phyloP scores from a whole-genome alignment of 2,113 vertebrate species.

The Sander vitreus region DNA sequence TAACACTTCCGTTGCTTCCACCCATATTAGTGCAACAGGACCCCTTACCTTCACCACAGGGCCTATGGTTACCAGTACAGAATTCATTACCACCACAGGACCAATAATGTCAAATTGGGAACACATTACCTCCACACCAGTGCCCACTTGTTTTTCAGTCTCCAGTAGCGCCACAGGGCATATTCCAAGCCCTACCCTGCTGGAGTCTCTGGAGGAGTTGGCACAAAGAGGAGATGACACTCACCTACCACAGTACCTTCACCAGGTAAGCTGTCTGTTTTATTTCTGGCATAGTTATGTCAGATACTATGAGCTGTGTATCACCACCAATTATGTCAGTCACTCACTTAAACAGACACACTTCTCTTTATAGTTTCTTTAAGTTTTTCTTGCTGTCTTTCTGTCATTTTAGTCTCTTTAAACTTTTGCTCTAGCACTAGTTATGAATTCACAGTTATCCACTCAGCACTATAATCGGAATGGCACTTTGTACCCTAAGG shows the following conservation, averaged over 20 bases:
- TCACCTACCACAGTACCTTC: slow-evolving; percentile 81
- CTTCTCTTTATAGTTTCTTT: slow-evolving; percentile 10
- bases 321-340: not conserved
- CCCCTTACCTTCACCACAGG: slow-evolving; percentile 12
- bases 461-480: slow-evolving; percentile 30
- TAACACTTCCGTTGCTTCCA: slow-evolving; percentile 28
- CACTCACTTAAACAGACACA: not conserved
- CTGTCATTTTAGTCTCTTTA: slow-evolving; percentile 7
- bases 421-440: not conserved
- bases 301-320: not conserved
- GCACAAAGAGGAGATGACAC: slow-evolving; percentile 76
- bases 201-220: slow-evolving; percentile 70
- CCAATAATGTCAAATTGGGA: slow-evolving; percentile 33
- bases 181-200: slow-evolving; percentile 29
- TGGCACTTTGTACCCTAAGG: slow-evolving; percentile 51
- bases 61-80: slow-evolving; percentile 8
- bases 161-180: slow-evolving; percentile 45
- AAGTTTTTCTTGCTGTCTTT: not conserved
- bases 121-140: slow-evolving; percentile 43
- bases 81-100: slow-evolving; percentile 40
- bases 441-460: slow-evolving; percentile 41
- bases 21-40: slow-evolving; percentile 15
- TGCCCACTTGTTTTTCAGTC: slow-evolving; percentile 34
- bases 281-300: not conserved
- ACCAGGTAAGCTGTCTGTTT: slow-evolving; percentile 76